Base-by-base conservation (phyloP, 2,888 invertebrate species). In the Chesias legatella region DNA sequence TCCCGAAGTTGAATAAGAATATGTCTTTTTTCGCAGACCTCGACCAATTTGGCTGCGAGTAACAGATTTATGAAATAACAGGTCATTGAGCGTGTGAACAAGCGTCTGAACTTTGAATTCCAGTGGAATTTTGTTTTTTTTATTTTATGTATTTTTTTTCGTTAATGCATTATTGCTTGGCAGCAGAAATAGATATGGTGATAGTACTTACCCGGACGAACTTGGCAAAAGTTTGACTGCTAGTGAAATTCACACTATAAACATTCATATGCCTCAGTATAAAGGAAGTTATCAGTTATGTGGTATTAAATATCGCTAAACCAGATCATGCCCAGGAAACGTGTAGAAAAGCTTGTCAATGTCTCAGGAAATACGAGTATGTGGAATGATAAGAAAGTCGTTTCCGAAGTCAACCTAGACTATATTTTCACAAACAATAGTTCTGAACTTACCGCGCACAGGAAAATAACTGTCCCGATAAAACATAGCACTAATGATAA, bases 21-120 rank as follows among this genome's bases (percentile, higher is more conserved):
- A 31, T 35, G 29, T 10, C 8, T 33, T 51, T 46, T 56, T 47
- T 41, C 38, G 37, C 41, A 49, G 51, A 55, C 66, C 60, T 61
- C 46, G 62, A 63, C 60, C 58, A 60, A 65, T 68, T 69, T 67
- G 60, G 58, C 63, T 58, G 55, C 57, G 60, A 60, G 59, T 66
- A 61, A 67, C 56, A 63, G 58, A 63, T 60, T 68, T 69, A 57
- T 53, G 46, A 53, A 67, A 71, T 67, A 63, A 63, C 66, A 46
- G 60, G 55, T 65, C 68, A 67, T 73, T 73, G 63, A 64, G 54
- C 65, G 50, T 51, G 48, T 52, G 60, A 67, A 71, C 65, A 73
- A 55, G 55, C 45, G 61, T 66, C 70, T 62, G 62, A 51, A 44
- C 55, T 48, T 51, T 36, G 11, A 11, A 40, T 45, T 47, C 43